Percentiles rank a stretch among this genome's conserved stretches.
Conservation (phyloP, 2,113 vertebrate genomes). For the Plotosus lineatus region DNA sequence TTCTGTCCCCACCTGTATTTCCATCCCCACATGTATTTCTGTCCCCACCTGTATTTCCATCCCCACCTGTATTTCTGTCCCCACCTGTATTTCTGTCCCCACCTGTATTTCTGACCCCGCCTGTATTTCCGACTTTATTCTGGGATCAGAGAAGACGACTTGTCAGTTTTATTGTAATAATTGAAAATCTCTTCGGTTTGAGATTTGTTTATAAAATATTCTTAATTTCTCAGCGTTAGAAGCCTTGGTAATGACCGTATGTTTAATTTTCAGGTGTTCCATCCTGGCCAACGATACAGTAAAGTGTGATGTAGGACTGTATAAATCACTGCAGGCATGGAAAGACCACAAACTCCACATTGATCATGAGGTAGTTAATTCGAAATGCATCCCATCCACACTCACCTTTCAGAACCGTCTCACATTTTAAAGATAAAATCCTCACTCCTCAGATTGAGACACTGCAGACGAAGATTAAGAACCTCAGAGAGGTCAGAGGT, state of each 20-base stretch:
- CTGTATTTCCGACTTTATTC: neutral
- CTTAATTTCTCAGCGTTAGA: neutral
- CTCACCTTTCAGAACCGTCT: neutral
- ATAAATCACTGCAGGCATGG: slow-evolving; percentile 93
- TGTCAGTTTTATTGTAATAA: neutral
- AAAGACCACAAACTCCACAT: slow-evolving; percentile 97
- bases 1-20: no score
- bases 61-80: no score
- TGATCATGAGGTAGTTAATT: slow-evolving; percentile 85
- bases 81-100: no score
- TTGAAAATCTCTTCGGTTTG: neutral
- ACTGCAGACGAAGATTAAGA: slow-evolving; percentile 96
- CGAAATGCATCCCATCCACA: neutral
- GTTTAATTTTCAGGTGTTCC: slow-evolving; percentile 78
- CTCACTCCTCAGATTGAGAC: slow-evolving; percentile 84
- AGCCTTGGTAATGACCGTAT: neutral
- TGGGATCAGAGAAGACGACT: neutral
- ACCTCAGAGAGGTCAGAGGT: slow-evolving; percentile 91
- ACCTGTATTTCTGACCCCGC: no score
- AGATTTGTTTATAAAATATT: neutral
- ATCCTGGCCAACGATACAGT: slow-evolving; percentile 89
- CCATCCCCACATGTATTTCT: no score
- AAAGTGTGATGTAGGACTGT: slow-evolving; percentile 87
- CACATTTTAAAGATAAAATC: neutral
- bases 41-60: no score